Base-by-base conservation (phyloP, 2,797 vertebrate genomes). In the Ctenochaetus hawaiiensis region DNA sequence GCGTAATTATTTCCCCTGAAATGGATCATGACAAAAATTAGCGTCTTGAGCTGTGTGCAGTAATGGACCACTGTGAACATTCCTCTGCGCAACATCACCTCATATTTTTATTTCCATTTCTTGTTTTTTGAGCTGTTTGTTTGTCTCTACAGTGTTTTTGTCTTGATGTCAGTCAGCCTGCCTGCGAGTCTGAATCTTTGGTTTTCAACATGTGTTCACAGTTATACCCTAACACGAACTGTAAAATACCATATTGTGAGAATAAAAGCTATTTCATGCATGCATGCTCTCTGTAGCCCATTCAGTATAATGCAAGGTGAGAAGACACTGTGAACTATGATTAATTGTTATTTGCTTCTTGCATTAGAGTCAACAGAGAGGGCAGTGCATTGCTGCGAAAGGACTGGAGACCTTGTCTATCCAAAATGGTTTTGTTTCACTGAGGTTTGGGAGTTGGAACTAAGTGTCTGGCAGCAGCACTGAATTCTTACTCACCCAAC, bases 1-100 rank as follows among this genome's bases (percentile, higher is more conserved):
- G 67, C 82, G 75, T 91, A 92, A 93, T 92, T 92, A 91, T 94
- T 92, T 91, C 85, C 84, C 73, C 82, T 85, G 72, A 88, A 92
- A 91, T 89, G 75, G 85, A 91, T 93, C 83, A 83, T 83, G 76
- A 88, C 78, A 85, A 85, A 82, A 92, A 91, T 86, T 58, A 81
- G 69, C 67, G 54, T 75, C 78, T 89, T 81, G 72, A 39, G 45
- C 48, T 62, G 22, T 67, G 77, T 82, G 73, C 72, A 75, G 68
- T 73, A 81, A 81, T 82, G 60, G 37, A 88, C 56, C 10, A 11
- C 54, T 53, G 58, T 3, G 64, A 84, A 72, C 34, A 66, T 74
- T 68, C 34, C 17, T 62, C 30, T 45, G 60, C 49, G 78, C 43
- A 11, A 14, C 10, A 80, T 30, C 23, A 12, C 5, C 30, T 64